Percentiles rank a stretch among this genome's conserved stretches.
phyloP scores from a whole-genome alignment of 2,888 invertebrate species.

The Dicyrtomina minuta region DNA sequence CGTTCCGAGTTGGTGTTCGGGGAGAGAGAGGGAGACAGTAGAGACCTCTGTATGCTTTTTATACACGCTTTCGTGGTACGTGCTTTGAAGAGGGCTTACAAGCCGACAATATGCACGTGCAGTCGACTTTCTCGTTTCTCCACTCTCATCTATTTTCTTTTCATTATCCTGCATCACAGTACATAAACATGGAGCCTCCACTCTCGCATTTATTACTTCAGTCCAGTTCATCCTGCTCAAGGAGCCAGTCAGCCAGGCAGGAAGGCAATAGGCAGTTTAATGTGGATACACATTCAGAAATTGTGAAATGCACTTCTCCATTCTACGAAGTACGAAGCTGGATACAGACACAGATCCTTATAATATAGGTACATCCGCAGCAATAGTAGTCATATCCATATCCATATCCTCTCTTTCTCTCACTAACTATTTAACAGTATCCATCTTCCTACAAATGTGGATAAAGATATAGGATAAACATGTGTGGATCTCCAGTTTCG shows the following conservation, averaged over 20 bases:
- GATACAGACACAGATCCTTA: too few relatives aligned
- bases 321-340: too few relatives aligned
- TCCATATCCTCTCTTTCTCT: background rate
- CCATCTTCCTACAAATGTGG: background rate
- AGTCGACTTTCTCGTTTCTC: background rate
- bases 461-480: too few relatives aligned
- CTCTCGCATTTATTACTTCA: constrained; percentile 21
- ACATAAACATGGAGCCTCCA: constrained; percentile 27
- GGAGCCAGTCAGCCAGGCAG: background rate
- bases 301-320: too few relatives aligned
- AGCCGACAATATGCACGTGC: constrained; percentile 5
- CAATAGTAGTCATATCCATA: too few relatives aligned
- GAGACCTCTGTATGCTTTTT: too few relatives aligned
- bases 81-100: background rate
- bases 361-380: too few relatives aligned
- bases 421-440: background rate
- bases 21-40: too few relatives aligned
- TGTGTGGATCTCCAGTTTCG: too few relatives aligned
- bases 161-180: constrained; percentile 28
- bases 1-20: too few relatives aligned
- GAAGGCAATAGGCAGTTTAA: too few relatives aligned
- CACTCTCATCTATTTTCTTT: constrained; percentile 31
- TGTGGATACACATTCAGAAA: too few relatives aligned
- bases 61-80: background rate
- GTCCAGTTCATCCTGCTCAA: constrained; percentile 3